Conservation (phyloP, 2,113 vertebrate species). For the Dipodomys merriami region DNA sequence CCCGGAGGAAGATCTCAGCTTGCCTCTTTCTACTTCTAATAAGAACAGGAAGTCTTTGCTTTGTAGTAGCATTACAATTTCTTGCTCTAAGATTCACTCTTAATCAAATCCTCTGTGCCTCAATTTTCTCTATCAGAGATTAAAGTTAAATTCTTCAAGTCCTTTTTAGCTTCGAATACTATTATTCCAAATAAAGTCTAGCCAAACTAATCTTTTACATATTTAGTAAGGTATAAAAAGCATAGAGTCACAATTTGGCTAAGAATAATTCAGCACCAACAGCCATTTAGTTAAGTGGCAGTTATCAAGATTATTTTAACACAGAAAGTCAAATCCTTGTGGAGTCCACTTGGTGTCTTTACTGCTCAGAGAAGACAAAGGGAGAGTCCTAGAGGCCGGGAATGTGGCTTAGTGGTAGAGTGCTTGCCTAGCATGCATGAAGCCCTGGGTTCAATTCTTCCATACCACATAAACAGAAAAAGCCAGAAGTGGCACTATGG, state of each 20-base stretch:
- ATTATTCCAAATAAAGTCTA: conserved; percentile 58
- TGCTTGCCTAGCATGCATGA: too few species aligned
- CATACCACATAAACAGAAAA: too few species aligned
- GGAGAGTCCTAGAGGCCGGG: background rate
- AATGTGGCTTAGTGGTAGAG: too few species aligned
- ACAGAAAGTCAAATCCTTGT: background rate
- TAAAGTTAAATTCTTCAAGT: background rate
- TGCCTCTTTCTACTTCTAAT: background rate
- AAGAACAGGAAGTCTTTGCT: too few species aligned
- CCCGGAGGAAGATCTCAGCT: background rate
- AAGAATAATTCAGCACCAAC: conserved; percentile 19
- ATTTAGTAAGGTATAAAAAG: background rate
- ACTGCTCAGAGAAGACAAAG: background rate
- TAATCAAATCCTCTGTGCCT: too few species aligned
- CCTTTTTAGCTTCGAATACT: conserved; percentile 16
- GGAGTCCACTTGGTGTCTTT: background rate
- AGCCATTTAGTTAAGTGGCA: background rate
- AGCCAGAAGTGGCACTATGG: too few species aligned
- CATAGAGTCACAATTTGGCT: conserved; percentile 12
- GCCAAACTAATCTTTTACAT: background rate
- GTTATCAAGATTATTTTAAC: conserved; percentile 21
- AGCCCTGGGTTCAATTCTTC: too few species aligned
- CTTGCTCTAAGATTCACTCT: background rate
- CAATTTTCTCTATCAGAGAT: background rate
- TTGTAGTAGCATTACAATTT: background rate